Evolutionary conservation across 2,113 vertebrate species (phyloP).

Genomic region (Nycticorax nycticorax): DNA sequence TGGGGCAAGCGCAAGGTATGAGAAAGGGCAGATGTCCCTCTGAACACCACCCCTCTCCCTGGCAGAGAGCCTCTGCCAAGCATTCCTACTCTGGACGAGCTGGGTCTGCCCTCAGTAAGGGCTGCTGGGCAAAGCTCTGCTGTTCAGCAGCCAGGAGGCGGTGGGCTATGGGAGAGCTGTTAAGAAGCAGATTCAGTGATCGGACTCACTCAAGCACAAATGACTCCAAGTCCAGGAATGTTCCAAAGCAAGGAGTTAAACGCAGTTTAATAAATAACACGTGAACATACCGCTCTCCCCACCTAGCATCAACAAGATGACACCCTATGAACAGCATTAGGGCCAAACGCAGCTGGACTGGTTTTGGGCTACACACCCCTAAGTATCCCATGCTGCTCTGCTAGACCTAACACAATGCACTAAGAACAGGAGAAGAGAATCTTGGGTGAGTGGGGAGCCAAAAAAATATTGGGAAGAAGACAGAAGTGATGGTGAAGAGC

Average conservation of each 20-base stretch:
- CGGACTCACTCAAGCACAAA: not conserved
- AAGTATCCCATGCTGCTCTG: not conserved
- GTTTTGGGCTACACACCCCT: accelerated
- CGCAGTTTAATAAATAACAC: not conserved
- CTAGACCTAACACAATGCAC: not conserved
- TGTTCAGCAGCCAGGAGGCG: not conserved
- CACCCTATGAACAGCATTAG: not conserved
- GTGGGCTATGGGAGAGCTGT: not conserved
- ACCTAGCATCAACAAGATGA: not conserved
- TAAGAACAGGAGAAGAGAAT: not conserved
- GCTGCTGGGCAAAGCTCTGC: not conserved
- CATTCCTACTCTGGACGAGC: not conserved
- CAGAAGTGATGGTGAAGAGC: not conserved
- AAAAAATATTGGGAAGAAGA: not conserved
- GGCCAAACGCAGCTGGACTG: not conserved
- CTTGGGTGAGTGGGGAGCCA: not conserved
- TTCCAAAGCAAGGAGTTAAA: not conserved
- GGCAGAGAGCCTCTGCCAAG: not conserved
- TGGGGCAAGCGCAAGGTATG: not conserved
- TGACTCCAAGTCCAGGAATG: not conserved
- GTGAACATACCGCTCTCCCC: accelerated
- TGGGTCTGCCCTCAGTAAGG: not conserved
- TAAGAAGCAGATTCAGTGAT: not conserved
- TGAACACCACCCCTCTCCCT: not conserved
- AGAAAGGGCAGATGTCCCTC: not conserved